Base-by-base conservation (phyloP, 2,888 invertebrate species). In the Lepidocyrtoides sp. region DNA sequence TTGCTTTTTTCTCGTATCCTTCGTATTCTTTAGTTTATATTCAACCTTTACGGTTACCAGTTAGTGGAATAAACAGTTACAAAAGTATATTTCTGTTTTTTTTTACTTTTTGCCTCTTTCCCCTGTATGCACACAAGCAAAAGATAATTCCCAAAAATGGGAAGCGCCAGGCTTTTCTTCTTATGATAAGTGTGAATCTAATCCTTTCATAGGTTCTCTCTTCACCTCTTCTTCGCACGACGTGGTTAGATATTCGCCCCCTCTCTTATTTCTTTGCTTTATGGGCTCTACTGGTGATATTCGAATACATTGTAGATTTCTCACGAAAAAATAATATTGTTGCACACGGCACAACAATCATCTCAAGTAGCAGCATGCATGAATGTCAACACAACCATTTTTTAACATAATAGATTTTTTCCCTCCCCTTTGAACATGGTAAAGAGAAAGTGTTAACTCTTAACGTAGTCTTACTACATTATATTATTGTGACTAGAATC, bases 141-240 rank as follows among this genome's bases (percentile, higher is more conserved):
- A 63, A 84, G 84, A 87, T 90, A 90, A 84, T 84, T 90, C 89
- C 89, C 89, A 84, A 84, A 84, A 90, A 84, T 90, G 89, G 79
- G 77, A 63, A 84, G 84, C 89, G 89, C 83, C 89, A 89, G 83
- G 84, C 89, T 79, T 90, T 90, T 79, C 81, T 44, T 79, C 84
- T 90, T 90, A 84, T 90, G 89, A 90, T 90, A 90, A 90, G 89
- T 90, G 89, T 75, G 89, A 90, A 90, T 90, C 83, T 90, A 90
- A 90, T 90, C 89, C 89, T 81, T 90, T 84, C 75, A 75, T 84
- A 72, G 89, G 75, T 60, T 57, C 57, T 51, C 69, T 66, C 44
- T 51, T 69, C 69, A 66, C 84, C 84, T 66, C 57, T 69, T 66
- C 23, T 66, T 57, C 60, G 23, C 23, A 26, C 60, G 26, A 2